phyloP scores from a whole-genome alignment of 2,113 vertebrate genomes.

The Hiodon alosoides region DNA sequence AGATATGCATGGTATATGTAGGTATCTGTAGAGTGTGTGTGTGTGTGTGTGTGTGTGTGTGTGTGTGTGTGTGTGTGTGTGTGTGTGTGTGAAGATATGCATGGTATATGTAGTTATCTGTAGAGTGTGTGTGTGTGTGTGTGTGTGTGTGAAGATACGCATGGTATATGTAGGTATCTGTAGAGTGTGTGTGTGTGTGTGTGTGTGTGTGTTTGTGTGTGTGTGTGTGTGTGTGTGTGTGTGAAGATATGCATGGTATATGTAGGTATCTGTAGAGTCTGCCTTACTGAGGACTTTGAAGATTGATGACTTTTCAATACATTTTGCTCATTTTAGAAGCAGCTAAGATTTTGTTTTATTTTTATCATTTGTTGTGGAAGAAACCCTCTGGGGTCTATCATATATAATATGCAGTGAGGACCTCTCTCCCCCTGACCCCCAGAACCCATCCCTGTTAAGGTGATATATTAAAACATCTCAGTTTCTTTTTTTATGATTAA shows the following conservation, averaged over 20 bases:
- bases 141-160: no score
- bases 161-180: no score
- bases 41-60: constrained; percentile 20
- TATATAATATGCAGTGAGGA: no score
- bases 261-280: no score
- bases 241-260: no score
- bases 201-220: no score
- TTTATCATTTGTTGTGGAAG: background rate
- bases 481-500: constrained; percentile 40
- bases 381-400: background rate
- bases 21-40: no score
- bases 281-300: no score
- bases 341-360: background rate
- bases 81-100: background rate
- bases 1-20: no score
- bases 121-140: background rate
- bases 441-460: constrained; percentile 10
- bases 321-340: background rate
- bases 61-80: constrained; percentile 21
- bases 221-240: no score
- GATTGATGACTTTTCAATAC: background rate
- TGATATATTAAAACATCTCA: constrained; percentile 18
- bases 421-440: background rate
- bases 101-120: background rate
- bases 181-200: no score